A percentile compares a stretch with the other conserved stretches of the same genome.
Evolutionary conservation across 2,113 vertebrate genomes (phyloP).

Genomic region (Cyprinodon brontotheroides): DNA sequence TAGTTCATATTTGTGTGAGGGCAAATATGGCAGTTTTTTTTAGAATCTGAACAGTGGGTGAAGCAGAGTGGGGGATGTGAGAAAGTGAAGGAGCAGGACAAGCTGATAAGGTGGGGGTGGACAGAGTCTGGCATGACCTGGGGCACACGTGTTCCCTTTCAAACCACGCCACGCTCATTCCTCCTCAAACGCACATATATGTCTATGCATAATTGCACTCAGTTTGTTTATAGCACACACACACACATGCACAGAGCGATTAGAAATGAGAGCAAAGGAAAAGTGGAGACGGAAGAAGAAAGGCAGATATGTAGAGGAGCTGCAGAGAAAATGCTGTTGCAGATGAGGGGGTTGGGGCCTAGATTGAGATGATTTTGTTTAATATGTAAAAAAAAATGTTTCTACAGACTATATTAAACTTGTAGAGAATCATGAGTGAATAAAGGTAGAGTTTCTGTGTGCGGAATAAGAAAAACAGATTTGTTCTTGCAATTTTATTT

Average conservation of each 20-base stretch:
- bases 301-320: slow-evolving; percentile 9
- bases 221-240: slow-evolving; percentile 9
- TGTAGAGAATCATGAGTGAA: slow-evolving; percentile 1
- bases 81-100: slow-evolving; percentile 18
- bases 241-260: slow-evolving; percentile 39
- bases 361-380: slow-evolving; percentile 45
- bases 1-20: too few species aligned
- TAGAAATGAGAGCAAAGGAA: slow-evolving; percentile 50
- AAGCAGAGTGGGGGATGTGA: slow-evolving; percentile 5
- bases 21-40: not conserved
- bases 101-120: slow-evolving; percentile 37
- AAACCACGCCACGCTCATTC: slow-evolving; percentile 69
- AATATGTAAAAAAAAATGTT: not conserved
- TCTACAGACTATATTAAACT: not conserved
- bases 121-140: slow-evolving; percentile 55
- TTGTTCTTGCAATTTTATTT: slow-evolving; percentile 55
- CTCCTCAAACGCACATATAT: slow-evolving; percentile 43
- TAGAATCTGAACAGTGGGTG: slow-evolving; percentile 14
- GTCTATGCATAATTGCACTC: slow-evolving; percentile 19
- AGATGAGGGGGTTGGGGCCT: slow-evolving; percentile 28
- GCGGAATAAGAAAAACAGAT: slow-evolving; percentile 15
- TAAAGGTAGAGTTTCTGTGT: slow-evolving; percentile 28
- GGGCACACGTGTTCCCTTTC: slow-evolving; percentile 77
- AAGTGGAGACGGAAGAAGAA: slow-evolving; percentile 30
- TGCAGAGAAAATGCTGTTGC: slow-evolving; percentile 35